Conservation (phyloP, 2,113 vertebrate species). For the Brevimyrus niger region DNA sequence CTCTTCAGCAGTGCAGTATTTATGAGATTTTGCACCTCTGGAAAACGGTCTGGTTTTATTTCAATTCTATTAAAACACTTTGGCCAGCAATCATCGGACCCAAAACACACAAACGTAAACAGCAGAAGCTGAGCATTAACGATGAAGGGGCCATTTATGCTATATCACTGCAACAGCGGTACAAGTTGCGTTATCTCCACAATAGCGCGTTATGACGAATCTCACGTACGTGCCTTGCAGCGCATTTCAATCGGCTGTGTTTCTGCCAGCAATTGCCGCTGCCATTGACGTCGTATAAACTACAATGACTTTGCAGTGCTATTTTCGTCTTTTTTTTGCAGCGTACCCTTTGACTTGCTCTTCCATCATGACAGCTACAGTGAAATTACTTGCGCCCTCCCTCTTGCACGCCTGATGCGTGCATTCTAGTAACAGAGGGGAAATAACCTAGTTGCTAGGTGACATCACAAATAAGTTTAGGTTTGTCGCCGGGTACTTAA, state of each 20-base stretch:
- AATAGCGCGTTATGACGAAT: background rate
- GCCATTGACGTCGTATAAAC: background rate
- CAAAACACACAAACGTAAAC: background rate
- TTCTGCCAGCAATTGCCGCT: background rate
- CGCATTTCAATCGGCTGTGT: background rate
- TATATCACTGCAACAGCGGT: background rate
- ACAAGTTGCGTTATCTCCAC: background rate
- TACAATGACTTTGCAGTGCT: background rate
- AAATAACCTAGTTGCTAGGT: conserved; percentile 11
- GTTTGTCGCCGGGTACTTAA: background rate
- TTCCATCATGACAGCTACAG: background rate
- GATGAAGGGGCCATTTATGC: background rate
- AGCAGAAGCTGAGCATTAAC: background rate
- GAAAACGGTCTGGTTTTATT: background rate
- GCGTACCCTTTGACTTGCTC: background rate
- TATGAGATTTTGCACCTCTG: background rate
- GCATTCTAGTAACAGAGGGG: background rate
- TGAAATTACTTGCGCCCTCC: background rate
- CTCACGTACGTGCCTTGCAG: background rate
- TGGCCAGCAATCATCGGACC: background rate
- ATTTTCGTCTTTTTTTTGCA: background rate
- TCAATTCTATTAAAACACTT: background rate
- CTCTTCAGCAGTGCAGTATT: background rate
- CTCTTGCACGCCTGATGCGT: background rate
- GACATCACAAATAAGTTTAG: background rate